Evolutionary conservation across 1,140 invertebrate genomes (phyloP).

Genomic region (Lepidotrigona ventralis): DNA sequence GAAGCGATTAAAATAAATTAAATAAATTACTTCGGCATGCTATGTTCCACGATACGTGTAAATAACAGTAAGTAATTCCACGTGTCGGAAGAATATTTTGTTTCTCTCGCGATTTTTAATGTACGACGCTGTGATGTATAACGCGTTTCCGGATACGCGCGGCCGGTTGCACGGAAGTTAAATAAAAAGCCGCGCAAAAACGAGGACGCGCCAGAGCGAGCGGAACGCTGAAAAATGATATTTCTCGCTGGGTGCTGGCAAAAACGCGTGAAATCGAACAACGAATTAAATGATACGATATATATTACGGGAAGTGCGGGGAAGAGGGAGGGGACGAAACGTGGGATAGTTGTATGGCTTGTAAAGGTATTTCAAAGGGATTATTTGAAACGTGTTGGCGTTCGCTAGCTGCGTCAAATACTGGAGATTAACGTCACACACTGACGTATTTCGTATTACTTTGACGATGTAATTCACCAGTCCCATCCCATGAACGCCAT

Average conservation of each 20-base stretch:
- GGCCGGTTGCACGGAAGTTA: background rate
- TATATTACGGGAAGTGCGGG: background rate
- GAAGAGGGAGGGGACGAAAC: background rate
- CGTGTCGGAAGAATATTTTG: background rate
- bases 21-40: background rate
- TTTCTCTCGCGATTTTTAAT: background rate
- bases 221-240: constrained; percentile 9
- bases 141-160: background rate
- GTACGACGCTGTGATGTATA: background rate
- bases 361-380: constrained; percentile 22
- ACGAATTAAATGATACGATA: constrained; percentile 26
- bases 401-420: background rate
- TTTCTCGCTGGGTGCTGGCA: background rate
- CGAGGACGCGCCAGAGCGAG: background rate
- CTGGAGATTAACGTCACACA: constrained; percentile 13
- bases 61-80: background rate
- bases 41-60: background rate
- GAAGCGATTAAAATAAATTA: background rate
- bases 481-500: background rate
- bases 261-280: constrained; percentile 21
- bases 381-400: constrained; percentile 12
- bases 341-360: background rate
- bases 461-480: constrained; percentile 10
- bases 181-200: constrained; percentile 4
- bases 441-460: constrained; percentile 12